Base-by-base conservation (phyloP, 2,888 invertebrate genomes). In the Hoplodrina ambigua region DNA sequence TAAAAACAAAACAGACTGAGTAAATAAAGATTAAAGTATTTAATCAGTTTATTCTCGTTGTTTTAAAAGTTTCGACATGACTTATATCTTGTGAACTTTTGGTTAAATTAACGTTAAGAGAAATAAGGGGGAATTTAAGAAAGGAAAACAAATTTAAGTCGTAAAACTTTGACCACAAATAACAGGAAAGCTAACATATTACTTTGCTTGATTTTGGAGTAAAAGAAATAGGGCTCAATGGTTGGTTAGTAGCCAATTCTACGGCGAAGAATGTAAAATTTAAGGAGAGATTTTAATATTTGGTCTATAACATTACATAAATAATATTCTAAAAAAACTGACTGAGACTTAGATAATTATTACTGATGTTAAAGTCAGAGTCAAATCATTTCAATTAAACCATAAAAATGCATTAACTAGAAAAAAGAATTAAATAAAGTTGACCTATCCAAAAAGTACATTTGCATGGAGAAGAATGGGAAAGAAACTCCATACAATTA, bases 11-110 rank as follows among this genome's bases (percentile, higher is more conserved):
- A 91, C 91, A 91, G 90, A 93, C 88, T 84, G 91, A 89, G 93
- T 94, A 94, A 94, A 94, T 94, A 94, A 93, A 92, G 93, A 94
- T 94, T 93, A 93, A 92, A 93, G 93, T 92, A 92, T 94, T 94
- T 93, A 94, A 94, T 94, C 94, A 94, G 93, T 91, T 90, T 86
- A 89, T 91, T 83, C 85, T 85, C 86, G 86, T 89, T 91, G 90
- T 89, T 90, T 88, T 87, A 89, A 90, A 94, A 95, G 90, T 94
- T 95, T 88, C 87, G 91, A 91, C 92, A 87, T 94, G 93, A 94
- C 92, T 94, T 94, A 94, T 94, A 91, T 91, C 91, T 91, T 85
- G 72, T 85, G 83, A 90, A 91, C 87, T 91, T 90, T 88, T 81
- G 81, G 76, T 78, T 83, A 84, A 84, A 84, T 84, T 84, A 83